Evolutionary conservation across 2,888 invertebrate genomes (phyloP).

Genomic region (Aricia artaxerxes): DNA sequence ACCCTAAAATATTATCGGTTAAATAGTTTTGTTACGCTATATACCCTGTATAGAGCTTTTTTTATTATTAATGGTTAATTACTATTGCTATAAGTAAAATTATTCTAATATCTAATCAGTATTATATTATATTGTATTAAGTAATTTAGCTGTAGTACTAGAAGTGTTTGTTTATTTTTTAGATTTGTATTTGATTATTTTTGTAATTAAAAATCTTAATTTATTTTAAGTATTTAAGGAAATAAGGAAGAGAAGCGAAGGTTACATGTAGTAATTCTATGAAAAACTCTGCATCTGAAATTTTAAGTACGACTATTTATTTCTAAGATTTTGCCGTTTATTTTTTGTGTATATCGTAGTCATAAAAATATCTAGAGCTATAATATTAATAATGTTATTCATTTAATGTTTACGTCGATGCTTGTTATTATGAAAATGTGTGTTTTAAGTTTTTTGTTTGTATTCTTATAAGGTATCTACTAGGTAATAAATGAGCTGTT

Average conservation of each 20-base stretch:
- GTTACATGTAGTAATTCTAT: neutral
- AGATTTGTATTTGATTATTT: neutral
- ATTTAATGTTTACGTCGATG: neutral
- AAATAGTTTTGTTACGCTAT: too few relatives aligned
- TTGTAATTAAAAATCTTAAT: neutral
- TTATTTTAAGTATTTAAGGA: constrained; percentile 9
- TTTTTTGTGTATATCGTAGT: neutral
- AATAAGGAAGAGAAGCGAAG: constrained; percentile 9
- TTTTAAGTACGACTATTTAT: neutral
- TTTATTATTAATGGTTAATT: too few relatives aligned
- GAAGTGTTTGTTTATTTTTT: neutral
- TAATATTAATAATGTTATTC: neutral
- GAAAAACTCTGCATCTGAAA: constrained; percentile 2
- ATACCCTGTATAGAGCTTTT: too few relatives aligned
- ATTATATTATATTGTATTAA: neutral
- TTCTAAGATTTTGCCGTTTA: neutral
- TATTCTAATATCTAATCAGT: too few relatives aligned
- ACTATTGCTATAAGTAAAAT: too few relatives aligned
- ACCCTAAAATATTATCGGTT: too few relatives aligned
- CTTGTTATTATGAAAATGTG: neutral
- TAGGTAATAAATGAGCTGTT: neutral
- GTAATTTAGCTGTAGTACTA: neutral
- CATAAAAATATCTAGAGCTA: neutral
- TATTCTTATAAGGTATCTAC: neutral
- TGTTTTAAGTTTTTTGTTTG: neutral